Evolutionary conservation across 2,797 vertebrate species (phyloP), one percentile per base, ranked within the genome.

Genomic region (Sebastes iracundus): DNA sequence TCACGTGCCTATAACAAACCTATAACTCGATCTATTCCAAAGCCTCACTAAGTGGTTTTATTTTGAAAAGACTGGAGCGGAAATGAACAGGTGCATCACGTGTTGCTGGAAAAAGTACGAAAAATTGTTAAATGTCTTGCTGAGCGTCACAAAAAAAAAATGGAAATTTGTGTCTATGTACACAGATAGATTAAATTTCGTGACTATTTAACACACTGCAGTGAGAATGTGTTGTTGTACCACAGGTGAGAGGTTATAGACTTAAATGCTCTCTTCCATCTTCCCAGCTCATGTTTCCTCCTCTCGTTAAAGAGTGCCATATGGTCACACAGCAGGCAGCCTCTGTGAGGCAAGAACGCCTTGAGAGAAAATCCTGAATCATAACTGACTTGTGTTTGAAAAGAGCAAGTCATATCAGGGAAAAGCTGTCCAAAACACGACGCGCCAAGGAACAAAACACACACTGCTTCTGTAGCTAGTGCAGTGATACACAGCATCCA

Each of bases 301-400:
- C 64, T 87, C 77, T 78, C 56, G 59, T 83, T 75, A 85, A 49
- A 86, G 55, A 58, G 71, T 46, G 82, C 89, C 94, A 96, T 95
- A 95, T 95, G 95, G 94, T 4, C 79, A 60, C 92, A 72, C 94
- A 93, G 94, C 92, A 81, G 91, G 95, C 79, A 74, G 72, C 76
- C 68, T 16, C 25, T 35, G 84, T 67, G 82, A 63, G 80, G 81
- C 84, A 83, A 81, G 67, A 86, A 86, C 74, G 16, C 80, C 18
- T 72, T 56, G 84, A 87, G 79, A 88, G 67, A 81, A 77, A 79
- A 81, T 33, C 79, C 68, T 81, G 91, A 86, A 90, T 86, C 88
- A 87, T 78, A 87, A 55, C 79, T 46, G 78, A 84, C 32, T 88
- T 80, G 5, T 75, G 72, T 77, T 86, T 65, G 55, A 80, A 81